These are phyloP conservation scores for Ciconia boyciana DNA, from an alignment of 2,113 vertebrate genomes.

Conservation along the genomic window DNA sequence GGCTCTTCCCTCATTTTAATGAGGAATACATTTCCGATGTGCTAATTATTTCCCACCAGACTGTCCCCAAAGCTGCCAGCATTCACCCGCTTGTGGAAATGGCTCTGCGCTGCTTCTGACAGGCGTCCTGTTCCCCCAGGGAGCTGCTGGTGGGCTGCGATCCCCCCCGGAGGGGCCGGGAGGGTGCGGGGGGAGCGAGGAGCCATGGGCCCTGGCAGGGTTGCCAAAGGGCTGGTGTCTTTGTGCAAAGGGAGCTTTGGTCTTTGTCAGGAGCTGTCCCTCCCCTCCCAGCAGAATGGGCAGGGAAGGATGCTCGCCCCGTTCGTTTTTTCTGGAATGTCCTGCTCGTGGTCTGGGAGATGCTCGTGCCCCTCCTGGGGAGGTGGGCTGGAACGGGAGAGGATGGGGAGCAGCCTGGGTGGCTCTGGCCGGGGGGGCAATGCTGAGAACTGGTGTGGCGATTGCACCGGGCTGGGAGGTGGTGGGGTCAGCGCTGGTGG, in stretches of 20 bases:
- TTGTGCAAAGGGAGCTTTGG: background rate
- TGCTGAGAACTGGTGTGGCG: accelerated
- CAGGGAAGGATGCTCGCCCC: accelerated
- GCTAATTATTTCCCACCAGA: background rate
- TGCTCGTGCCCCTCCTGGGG: accelerated
- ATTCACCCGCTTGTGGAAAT: background rate
- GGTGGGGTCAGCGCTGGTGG: background rate
- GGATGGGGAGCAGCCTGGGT: background rate
- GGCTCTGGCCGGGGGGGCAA: background rate
- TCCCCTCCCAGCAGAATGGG: background rate
- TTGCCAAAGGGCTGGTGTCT: background rate
- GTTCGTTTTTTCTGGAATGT: background rate
- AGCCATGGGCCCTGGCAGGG: background rate
- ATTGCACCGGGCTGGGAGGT: background rate
- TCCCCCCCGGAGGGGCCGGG: accelerated
- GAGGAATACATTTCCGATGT: background rate
- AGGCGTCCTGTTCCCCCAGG: background rate
- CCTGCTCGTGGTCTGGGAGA: accelerated
- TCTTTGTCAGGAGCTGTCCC: background rate
- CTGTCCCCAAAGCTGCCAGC: background rate
- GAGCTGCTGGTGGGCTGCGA: background rate
- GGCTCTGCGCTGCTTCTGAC: background rate
- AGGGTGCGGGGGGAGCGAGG: background rate
- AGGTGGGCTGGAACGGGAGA: background rate
- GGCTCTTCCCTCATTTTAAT: background rate